Base-by-base conservation (phyloP, 2,888 invertebrate genomes). In the Ectropis crepuscularia region DNA sequence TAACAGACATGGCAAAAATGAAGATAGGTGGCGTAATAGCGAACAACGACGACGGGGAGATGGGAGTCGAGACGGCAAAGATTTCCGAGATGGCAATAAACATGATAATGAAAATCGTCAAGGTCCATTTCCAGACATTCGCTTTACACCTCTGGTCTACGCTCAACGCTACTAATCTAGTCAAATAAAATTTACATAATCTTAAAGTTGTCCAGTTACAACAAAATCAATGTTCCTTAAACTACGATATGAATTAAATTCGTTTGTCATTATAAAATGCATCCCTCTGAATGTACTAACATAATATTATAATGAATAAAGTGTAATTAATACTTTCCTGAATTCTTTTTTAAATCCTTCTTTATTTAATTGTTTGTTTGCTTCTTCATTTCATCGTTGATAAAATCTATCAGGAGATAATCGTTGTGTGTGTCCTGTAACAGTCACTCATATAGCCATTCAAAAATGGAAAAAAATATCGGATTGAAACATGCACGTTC, bases 81-180 rank as follows among this genome's bases (percentile, higher is more conserved):
- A 36, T 6, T 36, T 47, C 10, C 43, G 38, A 10, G 55, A 61
- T 53, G 61, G 53, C 51, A 12, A n/a, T 12, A 61, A 43, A 7
- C 53, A 49, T 41, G 28, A 10, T 11, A 38, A 50, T 5, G 50
- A 54, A 10, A 43, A 55, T 12, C 63, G 60, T 39, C 57, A 53
- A 9, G 65, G 54, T 11, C 65, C 55, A 12, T 42, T 60, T 9
- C 65, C 67, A 41, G 6, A 16, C 10, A 39, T 62, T 8, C 54
- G 63, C 5, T 68, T 55, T 45, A 61, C 59, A 41, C 66, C 68
- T 8, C 48, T 70, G 10, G 61, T 61, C 9, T 71, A 64, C 42
- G 62, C 67, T 37, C 39, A 45, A 48, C 61, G 65, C 9, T 60
- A 59, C 37, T 59, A 54, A 38, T 53, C 12, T 49, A 53, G 54